These are phyloP conservation scores for Acestrorhynchus altus DNA, from an alignment of 2,797 vertebrate species.

Conservation along the genomic window DNA sequence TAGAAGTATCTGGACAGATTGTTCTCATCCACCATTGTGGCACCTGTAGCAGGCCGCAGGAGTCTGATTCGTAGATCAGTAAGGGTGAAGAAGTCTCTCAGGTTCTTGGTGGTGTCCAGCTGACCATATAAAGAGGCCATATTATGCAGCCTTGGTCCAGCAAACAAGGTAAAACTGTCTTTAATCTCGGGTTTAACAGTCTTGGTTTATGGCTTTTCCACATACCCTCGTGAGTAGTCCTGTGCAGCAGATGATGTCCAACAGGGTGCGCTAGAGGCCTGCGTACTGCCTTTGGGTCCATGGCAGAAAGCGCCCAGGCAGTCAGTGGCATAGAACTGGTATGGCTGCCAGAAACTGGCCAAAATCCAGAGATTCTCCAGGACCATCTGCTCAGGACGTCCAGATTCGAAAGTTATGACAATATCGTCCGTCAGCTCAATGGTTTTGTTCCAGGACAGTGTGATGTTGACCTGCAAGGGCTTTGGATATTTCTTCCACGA, in stretches of 20 bases:
- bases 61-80: conserved; percentile 94
- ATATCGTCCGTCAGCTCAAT: conserved; percentile 98
- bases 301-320: conserved; percentile 95
- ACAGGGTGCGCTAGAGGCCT: conserved; percentile 88
- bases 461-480: conserved; percentile 94
- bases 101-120: conserved; percentile 96
- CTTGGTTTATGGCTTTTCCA: conserved; percentile 95
- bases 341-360: conserved; percentile 96
- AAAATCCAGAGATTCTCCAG: conserved; percentile 97
- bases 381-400: conserved; percentile 96
- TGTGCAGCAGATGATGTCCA: conserved; percentile 99
- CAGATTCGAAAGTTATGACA: conserved; percentile 95
- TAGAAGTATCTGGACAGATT: conserved; percentile 98
- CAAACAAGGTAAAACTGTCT: conserved; percentile 96
- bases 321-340: conserved; percentile 97
- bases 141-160: conserved; percentile 93
- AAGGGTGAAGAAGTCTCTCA: conserved; percentile 98
- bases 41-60: conserved; percentile 92
- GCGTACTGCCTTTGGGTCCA: conserved; percentile 96
- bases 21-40: conserved; percentile 93
- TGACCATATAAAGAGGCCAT: conserved; percentile 98
- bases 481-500: conserved; percentile 96
- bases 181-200: conserved; percentile 98
- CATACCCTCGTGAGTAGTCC: conserved; percentile 95
- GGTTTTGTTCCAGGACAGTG: conserved; percentile 97